These are phyloP conservation scores for Phoeniculus purpureus DNA, from an alignment of 2,797 vertebrate species.

Conservation along the genomic window DNA sequence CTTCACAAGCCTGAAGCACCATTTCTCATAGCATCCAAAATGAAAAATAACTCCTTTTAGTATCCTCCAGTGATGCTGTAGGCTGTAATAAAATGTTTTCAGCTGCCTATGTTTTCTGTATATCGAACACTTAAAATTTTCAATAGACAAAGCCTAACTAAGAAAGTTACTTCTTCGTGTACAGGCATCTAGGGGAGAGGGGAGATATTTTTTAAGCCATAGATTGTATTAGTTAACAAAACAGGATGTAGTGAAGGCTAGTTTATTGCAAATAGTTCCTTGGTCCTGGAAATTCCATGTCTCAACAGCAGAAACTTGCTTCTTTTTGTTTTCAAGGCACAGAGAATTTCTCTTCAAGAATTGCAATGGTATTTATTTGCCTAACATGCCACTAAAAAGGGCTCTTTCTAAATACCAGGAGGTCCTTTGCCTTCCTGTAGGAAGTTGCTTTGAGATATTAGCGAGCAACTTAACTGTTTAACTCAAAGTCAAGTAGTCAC, in stretches of 20 bases:
- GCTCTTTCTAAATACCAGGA: not conserved
- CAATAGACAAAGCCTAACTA: not conserved
- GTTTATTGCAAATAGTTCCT: not conserved
- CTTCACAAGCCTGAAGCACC: not conserved
- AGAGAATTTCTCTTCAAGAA: not conserved
- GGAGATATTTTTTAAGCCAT: not conserved
- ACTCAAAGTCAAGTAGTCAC: not conserved
- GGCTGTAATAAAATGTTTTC: not conserved
- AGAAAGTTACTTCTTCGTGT: not conserved
- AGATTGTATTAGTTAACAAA: not conserved
- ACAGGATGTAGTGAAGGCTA: not conserved
- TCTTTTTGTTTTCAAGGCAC: not conserved
- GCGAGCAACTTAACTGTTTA: not conserved
- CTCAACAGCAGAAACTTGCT: not conserved
- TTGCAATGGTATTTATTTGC: not conserved
- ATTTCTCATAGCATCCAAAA: slow-evolving; percentile 41
- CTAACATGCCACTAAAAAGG: not conserved
- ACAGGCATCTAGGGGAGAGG: not conserved
- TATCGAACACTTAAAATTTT: not conserved
- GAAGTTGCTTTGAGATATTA: not conserved
- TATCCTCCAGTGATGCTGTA: not conserved
- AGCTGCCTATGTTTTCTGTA: not conserved
- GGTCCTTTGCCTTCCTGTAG: not conserved
- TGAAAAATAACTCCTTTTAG: slow-evolving; percentile 55
- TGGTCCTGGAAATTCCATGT: not conserved